Base-by-base conservation (phyloP, 1,140 invertebrate species). In the Eciton burchellii region DNA sequence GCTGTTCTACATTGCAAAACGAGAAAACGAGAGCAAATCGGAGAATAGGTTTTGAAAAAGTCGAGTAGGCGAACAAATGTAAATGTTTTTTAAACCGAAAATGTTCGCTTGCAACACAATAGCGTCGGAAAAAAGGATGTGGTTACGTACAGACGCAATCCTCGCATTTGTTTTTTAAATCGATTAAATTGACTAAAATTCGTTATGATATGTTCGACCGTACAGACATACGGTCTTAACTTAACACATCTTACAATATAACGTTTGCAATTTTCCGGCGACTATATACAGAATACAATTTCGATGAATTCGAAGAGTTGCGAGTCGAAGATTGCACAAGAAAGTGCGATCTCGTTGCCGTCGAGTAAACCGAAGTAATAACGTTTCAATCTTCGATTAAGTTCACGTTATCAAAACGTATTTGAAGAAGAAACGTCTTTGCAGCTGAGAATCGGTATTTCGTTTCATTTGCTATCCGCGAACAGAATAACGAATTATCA, bases 1-100 rank as follows among this genome's bases (percentile, higher is more conserved):
- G 11, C 24, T 26, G 56, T 0, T 54, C 2, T 9, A 11, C 29
- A 8, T 16, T 12, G 29, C 54, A 66, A 65, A 76, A n/a, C n/a
- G n/a, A n/a, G n/a, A n/a, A 35, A 35, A 77, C 16, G 6, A 65
- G 45, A 77, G 52, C 19, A 43, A 77, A 77, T 77, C 21, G 62
- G 1, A 3, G n/a, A n/a, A 12, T 68, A 68, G 21, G 45, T 56
- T 79, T 19, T 14, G 16, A 21, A 26, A 77, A 56, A 16, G 63
- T 68, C 1, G 26, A 74, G n/a, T 29, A 35, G 43, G 14, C 41
- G 24, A 68, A 12, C 16, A 21, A 4, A n/a, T 68, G 14, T 57
- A 65, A 76, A 52, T 68, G 29, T 66, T 56, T 56, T 66, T 65
- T 45, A 12, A 35, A 16, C n/a, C 56, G 9, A 77, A 56, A 77